Evolutionary conservation across 2,113 vertebrate species (phyloP), one percentile per base, ranked within the genome.

Genomic region (Gobiocypris rarus): DNA sequence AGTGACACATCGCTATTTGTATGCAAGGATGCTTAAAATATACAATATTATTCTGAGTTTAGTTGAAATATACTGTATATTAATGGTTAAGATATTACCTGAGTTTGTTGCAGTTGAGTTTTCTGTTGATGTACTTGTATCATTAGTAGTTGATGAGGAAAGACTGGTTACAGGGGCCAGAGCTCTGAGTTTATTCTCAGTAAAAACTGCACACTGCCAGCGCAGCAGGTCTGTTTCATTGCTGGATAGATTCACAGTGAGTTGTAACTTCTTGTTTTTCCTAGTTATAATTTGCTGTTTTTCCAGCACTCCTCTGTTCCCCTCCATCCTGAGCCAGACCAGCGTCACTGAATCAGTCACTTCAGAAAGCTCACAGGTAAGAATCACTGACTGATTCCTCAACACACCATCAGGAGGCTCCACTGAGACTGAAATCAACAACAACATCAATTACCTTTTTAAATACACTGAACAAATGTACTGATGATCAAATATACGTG

Each of bases 171-270:
- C 13, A 9, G 88, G 70, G 11, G 31, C 82, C 79, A 75, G 43
- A 3, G 43, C 79, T 83, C 79, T 76, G 75, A 89, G 82, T 5
- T 11, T 10, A 69, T 59, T 24, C 50, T 84, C 34, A 63, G 58
- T 81, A 81, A 89, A 87, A 2, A 89, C 61, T 31, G 22, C 88
- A 86, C 88, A 87, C 80, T 80, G 59, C 83, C 83, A 89, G 38
- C 50, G 9, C 17, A 84, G 43, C 43, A 71, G 79, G 24, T 85
- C 54, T 63, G 48, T 56, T 8, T 13, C 17, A 63, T 70, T 19
- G 50, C 79, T 59, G 52, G 56, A 14, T 14, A 89, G 67, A 65
- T 48, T 86, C 83, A 87, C 56, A 45, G 9, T 76, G 75, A 87
- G 83, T 4, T 22, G 34, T 73, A 22, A 48, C 9, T 24, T 71